Conservation (phyloP, 1,140 invertebrate species). For the Linepithema humile region DNA sequence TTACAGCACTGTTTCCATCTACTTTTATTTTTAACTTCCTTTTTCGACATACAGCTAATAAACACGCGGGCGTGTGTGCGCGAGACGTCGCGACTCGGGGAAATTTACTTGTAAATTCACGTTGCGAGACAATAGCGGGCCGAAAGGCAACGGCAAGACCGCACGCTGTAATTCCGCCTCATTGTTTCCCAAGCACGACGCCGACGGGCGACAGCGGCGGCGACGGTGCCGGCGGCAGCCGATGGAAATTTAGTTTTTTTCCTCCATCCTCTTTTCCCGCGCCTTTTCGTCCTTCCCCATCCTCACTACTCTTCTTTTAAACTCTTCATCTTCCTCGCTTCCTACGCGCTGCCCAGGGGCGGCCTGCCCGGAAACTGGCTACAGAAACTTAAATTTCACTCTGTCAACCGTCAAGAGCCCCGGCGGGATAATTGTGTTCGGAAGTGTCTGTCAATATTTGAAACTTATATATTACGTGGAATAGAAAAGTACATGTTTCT, state of each 20-base stretch:
- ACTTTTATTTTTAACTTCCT: neutral
- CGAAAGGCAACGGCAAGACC: constrained; percentile 27
- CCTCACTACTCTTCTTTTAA: neutral
- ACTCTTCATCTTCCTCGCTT: constrained; percentile 30
- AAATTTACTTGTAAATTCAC: constrained; percentile 50
- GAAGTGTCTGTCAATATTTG: constrained; percentile 12
- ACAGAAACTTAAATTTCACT: neutral
- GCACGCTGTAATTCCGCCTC: constrained; percentile 45
- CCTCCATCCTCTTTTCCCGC: neutral
- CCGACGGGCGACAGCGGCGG: neutral
- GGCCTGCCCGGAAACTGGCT: neutral
- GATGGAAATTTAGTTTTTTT: constrained; percentile 74
- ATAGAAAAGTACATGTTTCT: neutral
- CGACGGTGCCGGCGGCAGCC: constrained; percentile 42
- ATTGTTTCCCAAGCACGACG: constrained; percentile 45
- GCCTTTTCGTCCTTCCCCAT: neutral
- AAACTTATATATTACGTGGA: neutral
- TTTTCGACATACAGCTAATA: constrained; percentile 11
- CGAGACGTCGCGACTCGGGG: constrained; percentile 4
- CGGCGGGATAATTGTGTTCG: neutral
- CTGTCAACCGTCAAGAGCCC: neutral
- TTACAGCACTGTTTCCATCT: neutral
- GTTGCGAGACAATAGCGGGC: constrained; percentile 52
- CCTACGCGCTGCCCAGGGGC: neutral
- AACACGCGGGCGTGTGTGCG: neutral